A percentile compares a stretch with the other conserved stretches of the same genome.
phyloP scores from a whole-genome alignment of 2,113 vertebrate species.

The Sarotherodon lohbergeri region DNA sequence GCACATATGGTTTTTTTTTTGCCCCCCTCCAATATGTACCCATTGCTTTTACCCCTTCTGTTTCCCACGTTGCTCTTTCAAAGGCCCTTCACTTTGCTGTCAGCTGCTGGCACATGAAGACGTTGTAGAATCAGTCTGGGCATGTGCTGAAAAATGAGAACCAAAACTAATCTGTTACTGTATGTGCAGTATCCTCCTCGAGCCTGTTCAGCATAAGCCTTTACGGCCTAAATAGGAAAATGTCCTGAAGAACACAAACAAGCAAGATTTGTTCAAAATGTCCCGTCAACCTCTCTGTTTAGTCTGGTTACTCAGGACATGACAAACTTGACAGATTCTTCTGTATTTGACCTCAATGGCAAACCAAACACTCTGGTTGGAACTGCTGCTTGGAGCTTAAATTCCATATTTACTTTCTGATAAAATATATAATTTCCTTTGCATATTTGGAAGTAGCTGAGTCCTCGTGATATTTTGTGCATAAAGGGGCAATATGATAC shows the following conservation, averaged over 20 bases:
- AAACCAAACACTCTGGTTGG: background rate
- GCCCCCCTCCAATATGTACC: background rate
- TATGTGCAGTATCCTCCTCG: background rate
- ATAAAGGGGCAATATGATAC: background rate
- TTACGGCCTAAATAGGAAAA: background rate
- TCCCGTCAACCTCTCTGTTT: background rate
- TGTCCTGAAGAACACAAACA: background rate
- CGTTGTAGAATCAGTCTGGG: background rate
- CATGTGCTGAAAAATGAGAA: background rate
- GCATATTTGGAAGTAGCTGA: background rate
- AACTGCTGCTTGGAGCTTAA: background rate
- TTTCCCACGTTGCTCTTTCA: background rate
- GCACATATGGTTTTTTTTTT: accelerated
- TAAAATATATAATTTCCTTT: background rate
- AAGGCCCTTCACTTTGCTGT: background rate
- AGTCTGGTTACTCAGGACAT: background rate
- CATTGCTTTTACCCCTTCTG: background rate
- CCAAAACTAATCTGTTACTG: background rate
- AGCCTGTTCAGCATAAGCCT: background rate
- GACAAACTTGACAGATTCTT: background rate
- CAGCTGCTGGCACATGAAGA: background rate
- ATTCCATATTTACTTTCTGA: background rate
- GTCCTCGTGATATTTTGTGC: background rate
- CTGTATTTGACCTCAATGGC: background rate
- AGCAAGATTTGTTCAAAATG: background rate